Percentiles rank a stretch among this genome's conserved stretches.
Conservation (phyloP, 2,797 vertebrate genomes). For the Antennarius maculatus region DNA sequence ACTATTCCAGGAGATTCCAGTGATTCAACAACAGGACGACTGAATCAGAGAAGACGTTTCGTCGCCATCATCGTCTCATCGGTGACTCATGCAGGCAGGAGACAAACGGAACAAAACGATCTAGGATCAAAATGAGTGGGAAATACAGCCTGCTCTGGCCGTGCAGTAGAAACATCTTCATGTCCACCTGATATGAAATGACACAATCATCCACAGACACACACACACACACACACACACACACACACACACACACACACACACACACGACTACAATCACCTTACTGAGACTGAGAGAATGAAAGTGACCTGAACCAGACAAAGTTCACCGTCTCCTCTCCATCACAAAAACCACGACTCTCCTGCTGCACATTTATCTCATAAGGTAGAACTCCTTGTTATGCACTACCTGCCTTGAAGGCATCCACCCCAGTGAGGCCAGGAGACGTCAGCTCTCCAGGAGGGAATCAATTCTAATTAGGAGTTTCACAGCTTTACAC, state of each 20-base stretch:
- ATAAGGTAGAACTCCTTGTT: neutral
- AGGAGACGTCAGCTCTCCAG: neutral
- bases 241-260: no score
- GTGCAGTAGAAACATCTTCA: neutral
- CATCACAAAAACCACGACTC: no score
- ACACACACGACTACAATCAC: no score
- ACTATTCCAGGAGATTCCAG: neutral
- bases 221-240: no score
- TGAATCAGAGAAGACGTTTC: neutral
- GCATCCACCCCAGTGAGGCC: neutral
- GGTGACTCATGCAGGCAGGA: slow-evolving; percentile 1
- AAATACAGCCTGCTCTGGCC: neutral
- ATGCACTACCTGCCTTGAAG: neutral
- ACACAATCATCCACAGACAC: neutral
- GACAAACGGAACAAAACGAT: neutral
- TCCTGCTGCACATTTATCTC: no score
- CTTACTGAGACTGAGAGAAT: no score
- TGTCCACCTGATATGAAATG: neutral
- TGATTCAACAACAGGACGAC: neutral
- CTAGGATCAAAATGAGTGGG: neutral
- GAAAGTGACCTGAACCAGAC: no score
- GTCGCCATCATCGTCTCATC: neutral
- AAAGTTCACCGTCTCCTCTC: no score
- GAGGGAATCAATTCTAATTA: neutral
- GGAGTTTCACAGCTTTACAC: neutral